Base-by-base conservation (phyloP, 2,113 vertebrate genomes). In the Eolophus roseicapilla region DNA sequence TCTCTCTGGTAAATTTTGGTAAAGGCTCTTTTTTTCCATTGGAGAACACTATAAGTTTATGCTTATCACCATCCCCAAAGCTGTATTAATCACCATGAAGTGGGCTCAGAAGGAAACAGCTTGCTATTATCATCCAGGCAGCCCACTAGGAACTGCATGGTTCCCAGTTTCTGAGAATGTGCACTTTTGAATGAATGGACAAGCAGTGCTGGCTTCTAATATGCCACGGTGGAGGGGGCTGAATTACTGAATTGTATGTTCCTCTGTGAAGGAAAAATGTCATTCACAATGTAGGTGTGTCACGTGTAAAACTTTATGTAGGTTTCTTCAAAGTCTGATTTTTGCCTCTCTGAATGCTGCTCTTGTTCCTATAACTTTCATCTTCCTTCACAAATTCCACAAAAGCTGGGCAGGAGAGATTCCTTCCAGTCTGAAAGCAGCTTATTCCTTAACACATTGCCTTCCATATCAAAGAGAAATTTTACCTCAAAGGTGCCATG, bases 121-220 rank as follows among this genome's bases (percentile, higher is more conserved):
- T 96, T 69, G 41, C 69, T 74, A 49, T 90, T 95, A 96, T 84
- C 20, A 81, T 67, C 27, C 62, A 53, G 69, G 46, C 90, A 69
- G 44, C 92, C 92, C 82, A 93, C 86, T 71, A 81, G 64, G 44
- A 82, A 37, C 43, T 82, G 53, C 10, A 31, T 35, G 70, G 41
- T 82, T 84, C 44, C 67, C 39, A 50, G 63, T 93, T 97, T 83
- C 52, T 96, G 63, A 92, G 88, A 92, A 82, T 95, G 82, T 94
- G 88, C 93, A 92, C 31, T 97, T 97, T 94, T 75, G 55, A 77
- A 97, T 97, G 96, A 97, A 97, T 97, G 93, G 85, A 96, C 92
- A 97, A 91, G 93, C 65, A 88, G 57, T 63, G 64, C 69, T 94
- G 59, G 64, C 75, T 95, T 92, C 81, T 91, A 77, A 80, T 74